Evolutionary conservation across 2,113 vertebrate genomes (phyloP).

Genomic region (Amphiprion percula): DNA sequence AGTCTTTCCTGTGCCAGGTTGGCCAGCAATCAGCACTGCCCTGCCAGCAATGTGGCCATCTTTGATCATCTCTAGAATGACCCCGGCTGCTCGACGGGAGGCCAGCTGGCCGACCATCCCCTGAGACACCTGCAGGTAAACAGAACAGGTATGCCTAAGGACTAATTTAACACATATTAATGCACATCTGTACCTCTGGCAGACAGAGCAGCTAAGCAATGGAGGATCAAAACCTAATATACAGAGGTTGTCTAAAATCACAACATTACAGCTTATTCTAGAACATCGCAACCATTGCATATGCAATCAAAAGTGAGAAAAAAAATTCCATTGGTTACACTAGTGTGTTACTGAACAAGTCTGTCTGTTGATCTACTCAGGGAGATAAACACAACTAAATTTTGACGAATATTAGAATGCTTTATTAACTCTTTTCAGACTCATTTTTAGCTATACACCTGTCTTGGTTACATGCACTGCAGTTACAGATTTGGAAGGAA

Average conservation of each 20-base stretch:
- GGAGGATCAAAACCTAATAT: not conserved
- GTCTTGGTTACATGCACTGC: no score
- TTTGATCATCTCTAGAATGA: constrained; percentile 95
- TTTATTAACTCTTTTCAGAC: no score
- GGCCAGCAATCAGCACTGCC: constrained; percentile 91
- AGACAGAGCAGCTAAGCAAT: not conserved
- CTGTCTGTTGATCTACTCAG: no score
- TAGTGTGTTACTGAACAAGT: no score
- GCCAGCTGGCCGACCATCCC: constrained; percentile 95
- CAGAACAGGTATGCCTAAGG: constrained; percentile 7
- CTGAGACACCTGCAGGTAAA: constrained; percentile 89
- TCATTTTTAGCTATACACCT: no score
- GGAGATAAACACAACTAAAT: no score
- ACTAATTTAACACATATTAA: not conserved
- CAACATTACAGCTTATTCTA: no score
- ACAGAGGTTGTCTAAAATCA: not conserved
- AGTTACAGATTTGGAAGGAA: no score
- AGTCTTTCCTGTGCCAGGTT: constrained; percentile 94
- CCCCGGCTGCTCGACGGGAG: constrained; percentile 90
- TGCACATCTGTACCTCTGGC: not conserved
- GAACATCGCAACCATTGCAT: no score
- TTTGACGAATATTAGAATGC: no score
- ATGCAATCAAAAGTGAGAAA: no score
- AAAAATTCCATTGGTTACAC: no score
- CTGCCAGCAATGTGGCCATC: constrained; percentile 95